Base-by-base conservation (phyloP, 2,888 invertebrate genomes). In the Aquatica leii region DNA sequence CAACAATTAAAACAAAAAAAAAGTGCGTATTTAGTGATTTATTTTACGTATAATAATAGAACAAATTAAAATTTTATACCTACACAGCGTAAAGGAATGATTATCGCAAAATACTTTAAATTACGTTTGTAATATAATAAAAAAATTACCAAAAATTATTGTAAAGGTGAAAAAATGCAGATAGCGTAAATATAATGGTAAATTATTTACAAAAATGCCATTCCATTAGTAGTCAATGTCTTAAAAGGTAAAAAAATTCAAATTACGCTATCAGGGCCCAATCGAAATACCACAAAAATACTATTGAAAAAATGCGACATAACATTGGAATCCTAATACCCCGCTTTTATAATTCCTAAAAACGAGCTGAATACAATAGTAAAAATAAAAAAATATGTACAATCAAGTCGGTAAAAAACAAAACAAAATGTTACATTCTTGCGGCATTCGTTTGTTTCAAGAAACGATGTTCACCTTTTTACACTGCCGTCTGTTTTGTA, bases 401-500 rank as follows among this genome's bases (percentile, higher is more conserved):
- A 73, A 74, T 71, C 72, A 68, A 70, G 71, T 68, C 72, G 71
- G 68, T 67, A 73, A 71, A 46, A 69, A 74, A 76, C 71, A 71
- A 74, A 75, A 73, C 71, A 65, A 74, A 74, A 71, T 75, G 74
- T 75, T 71, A 73, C 76, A 77, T 78, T 78, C 76, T 74, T 74
- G 74, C 77, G 78, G 77, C 76, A 74, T 77, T 76, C 77, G 76
- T 77, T 77, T 77, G 77, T 77, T 76, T 71, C 74, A 66, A 69
- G 71, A 72, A 73, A 71, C 73, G 73, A 74, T 74, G 72, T 74
- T 76, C 75, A 74, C 74, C 75, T 78, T 78, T 78, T 78, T 78
- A 74, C 76, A 69, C 72, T 77, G 78, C 71, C 78, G 78, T 78
- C 78, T 77, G 78, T 78, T 78, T 78, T 78, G 76, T 78, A 79